Conservation (phyloP, 1,140 invertebrate species). For the Drosophila kikkawai region DNA sequence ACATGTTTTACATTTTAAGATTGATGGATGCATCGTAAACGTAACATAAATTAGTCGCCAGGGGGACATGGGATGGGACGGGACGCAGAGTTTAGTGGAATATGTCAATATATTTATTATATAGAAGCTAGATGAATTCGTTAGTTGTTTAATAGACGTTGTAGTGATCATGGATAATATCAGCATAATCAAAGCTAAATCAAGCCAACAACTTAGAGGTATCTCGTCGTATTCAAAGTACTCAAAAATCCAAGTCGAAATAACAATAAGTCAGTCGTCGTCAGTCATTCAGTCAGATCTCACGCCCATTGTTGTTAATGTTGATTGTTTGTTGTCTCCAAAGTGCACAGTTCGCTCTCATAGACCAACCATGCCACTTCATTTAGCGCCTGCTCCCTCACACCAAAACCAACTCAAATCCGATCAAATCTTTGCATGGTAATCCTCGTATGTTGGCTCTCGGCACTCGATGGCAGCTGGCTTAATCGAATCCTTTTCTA, state of each 20-base stretch:
- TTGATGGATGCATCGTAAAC: constrained; percentile 64
- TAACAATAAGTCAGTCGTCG: constrained; percentile 42
- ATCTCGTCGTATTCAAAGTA: constrained; percentile 47
- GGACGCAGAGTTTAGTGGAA: constrained; percentile 51
- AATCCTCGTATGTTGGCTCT: constrained; percentile 55
- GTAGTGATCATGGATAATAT: constrained; percentile 71
- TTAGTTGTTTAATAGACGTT: constrained; percentile 81
- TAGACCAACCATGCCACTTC: constrained; percentile 45
- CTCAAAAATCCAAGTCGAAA: constrained; percentile 29
- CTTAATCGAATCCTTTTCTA: constrained; percentile 74
- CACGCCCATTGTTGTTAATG: constrained; percentile 73
- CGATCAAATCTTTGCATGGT: constrained; percentile 60
- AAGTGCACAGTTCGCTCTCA: constrained; percentile 73
- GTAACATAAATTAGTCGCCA: constrained; percentile 54
- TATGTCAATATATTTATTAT: constrained; percentile 70
- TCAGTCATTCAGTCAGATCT: constrained; percentile 51
- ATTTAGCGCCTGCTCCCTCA: constrained; percentile 55
- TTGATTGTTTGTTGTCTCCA: constrained; percentile 57
- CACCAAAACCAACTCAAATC: constrained; percentile 38
- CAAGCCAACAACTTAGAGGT: constrained; percentile 46
- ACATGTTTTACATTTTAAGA: constrained; percentile 74
- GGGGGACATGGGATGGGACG: constrained; percentile 15
- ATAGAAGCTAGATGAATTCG: constrained; percentile 71
- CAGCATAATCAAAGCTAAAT: constrained; percentile 65
- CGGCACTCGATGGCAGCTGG: constrained; percentile 62